phyloP scores from a whole-genome alignment of 2,888 invertebrate species.

The Limnephilus rhombicus region DNA sequence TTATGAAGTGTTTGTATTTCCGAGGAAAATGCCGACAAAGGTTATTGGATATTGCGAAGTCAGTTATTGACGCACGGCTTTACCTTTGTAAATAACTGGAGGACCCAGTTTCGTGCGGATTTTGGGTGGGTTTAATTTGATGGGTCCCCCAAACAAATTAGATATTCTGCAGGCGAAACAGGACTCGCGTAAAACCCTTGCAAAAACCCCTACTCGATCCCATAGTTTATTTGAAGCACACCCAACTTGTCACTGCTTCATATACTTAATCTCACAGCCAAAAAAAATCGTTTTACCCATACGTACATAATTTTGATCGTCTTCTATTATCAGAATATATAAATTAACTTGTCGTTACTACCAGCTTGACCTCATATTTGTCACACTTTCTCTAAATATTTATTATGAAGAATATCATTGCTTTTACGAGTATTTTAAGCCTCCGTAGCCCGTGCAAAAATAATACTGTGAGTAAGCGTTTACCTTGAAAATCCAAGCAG shows the following conservation, averaged over 20 bases:
- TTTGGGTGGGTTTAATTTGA: slow-evolving; percentile 56
- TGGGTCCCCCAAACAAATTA: slow-evolving; percentile 54
- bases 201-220: slow-evolving; percentile 29
- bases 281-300: not conserved
- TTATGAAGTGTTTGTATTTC: slow-evolving; percentile 47
- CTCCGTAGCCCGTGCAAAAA: too few relatives aligned
- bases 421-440: too few relatives aligned
- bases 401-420: too few relatives aligned
- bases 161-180: slow-evolving; percentile 58
- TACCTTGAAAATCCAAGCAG: not conserved
- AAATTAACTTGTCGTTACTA: not conserved
- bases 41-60: slow-evolving; percentile 54
- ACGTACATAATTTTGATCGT: not conserved
- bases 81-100: slow-evolving; percentile 46
- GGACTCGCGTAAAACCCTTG: slow-evolving; percentile 55
- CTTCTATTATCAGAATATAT: not conserved
- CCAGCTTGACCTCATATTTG: too few relatives aligned
- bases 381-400: too few relatives aligned
- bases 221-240: slow-evolving; percentile 56
- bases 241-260: slow-evolving; percentile 58
- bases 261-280: not conserved
- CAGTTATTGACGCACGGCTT: slow-evolving; percentile 54
- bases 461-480: not conserved
- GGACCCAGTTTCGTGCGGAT: slow-evolving; percentile 47
- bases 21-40: slow-evolving; percentile 47